phyloP scores from a whole-genome alignment of 2,888 invertebrate species.

The Nineta flava region DNA sequence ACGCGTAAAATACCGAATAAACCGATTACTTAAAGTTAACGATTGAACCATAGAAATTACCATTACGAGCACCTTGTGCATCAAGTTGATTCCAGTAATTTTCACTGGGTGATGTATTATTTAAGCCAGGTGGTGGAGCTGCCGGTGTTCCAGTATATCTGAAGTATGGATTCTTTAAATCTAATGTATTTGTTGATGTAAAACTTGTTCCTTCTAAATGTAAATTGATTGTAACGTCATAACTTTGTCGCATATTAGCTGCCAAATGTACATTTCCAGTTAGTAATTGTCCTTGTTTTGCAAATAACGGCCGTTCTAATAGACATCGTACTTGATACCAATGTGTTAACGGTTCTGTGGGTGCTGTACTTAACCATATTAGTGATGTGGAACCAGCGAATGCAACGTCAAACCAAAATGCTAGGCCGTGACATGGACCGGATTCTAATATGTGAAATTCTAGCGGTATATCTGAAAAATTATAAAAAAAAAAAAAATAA shows the following conservation, averaged over 20 bases:
- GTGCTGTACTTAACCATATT: constrained; percentile 94
- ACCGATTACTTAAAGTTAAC: too few relatives aligned
- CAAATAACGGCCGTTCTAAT: constrained; percentile 82
- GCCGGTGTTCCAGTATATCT: constrained; percentile 89
- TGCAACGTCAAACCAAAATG: constrained; percentile 99
- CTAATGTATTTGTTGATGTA: constrained; percentile 79
- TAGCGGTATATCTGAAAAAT: constrained; percentile 63
- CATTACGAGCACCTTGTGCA: constrained; percentile 44
- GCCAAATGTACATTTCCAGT: constrained; percentile 75
- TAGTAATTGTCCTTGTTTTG: constrained; percentile 83
- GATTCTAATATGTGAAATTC: constrained; percentile 84
- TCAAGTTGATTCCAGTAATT: constrained; percentile 79
- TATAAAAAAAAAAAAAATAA: constrained; percentile 7
- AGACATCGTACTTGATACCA: constrained; percentile 99
- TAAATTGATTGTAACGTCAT: constrained; percentile 94
- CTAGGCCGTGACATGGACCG: constrained; percentile 90
- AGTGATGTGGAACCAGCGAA: constrained; percentile 82
- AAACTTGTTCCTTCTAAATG: constrained; percentile 76
- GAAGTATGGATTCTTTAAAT: constrained; percentile 97
- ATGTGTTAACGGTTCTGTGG: constrained; percentile 94
- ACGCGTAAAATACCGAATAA: too few relatives aligned
- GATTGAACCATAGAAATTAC: constrained; percentile 14
- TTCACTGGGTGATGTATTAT: constrained; percentile 84
- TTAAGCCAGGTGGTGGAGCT: constrained; percentile 82
- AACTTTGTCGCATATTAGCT: constrained; percentile 93